phyloP scores from a whole-genome alignment of 2,888 invertebrate genomes.

The Amphipyra berbera region DNA sequence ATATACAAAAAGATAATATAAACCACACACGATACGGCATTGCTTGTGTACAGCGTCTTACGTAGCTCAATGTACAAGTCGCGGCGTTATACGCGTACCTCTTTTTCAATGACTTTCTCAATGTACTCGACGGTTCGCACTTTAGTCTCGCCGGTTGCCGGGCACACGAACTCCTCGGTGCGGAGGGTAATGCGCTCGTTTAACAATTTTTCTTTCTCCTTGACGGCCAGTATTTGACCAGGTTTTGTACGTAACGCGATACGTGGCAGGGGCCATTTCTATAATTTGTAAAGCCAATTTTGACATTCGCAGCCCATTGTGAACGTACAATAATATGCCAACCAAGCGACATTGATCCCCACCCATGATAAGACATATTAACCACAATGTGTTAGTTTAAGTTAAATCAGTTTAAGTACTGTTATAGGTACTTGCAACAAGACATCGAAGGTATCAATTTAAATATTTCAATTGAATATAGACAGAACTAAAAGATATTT shows the following conservation, averaged over 20 bases:
- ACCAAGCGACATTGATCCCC: slow-evolving; percentile 80
- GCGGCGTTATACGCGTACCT: slow-evolving; percentile 91
- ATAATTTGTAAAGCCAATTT: slow-evolving; percentile 88
- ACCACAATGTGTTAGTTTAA: slow-evolving; percentile 69
- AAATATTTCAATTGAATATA: slow-evolving; percentile 35
- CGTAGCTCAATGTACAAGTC: slow-evolving; percentile 82
- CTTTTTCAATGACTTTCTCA: slow-evolving; percentile 98
- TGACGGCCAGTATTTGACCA: slow-evolving; percentile 94
- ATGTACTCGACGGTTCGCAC: slow-evolving; percentile 98
- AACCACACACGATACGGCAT: slow-evolving; percentile 85
- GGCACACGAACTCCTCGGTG: slow-evolving; percentile 97
- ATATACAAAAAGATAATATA: slow-evolving; percentile 72
- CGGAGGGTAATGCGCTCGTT: slow-evolving; percentile 96
- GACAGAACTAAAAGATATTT: slow-evolving; percentile 37
- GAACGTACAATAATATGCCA: slow-evolving; percentile 73
- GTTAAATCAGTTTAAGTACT: slow-evolving; percentile 59
- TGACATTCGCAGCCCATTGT: slow-evolving; percentile 83
- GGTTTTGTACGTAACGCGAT: slow-evolving; percentile 96
- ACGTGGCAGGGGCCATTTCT: slow-evolving; percentile 93
- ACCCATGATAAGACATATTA: slow-evolving; percentile 64
- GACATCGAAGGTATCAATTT: slow-evolving; percentile 31
- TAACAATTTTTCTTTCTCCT: slow-evolving; percentile 97
- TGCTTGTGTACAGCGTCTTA: slow-evolving; percentile 86
- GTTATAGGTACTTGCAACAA: slow-evolving; percentile 48
- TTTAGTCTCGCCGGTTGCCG: slow-evolving; percentile 95